Conservation (phyloP, 2,888 invertebrate genomes). For the Ctenicera cuprea region DNA sequence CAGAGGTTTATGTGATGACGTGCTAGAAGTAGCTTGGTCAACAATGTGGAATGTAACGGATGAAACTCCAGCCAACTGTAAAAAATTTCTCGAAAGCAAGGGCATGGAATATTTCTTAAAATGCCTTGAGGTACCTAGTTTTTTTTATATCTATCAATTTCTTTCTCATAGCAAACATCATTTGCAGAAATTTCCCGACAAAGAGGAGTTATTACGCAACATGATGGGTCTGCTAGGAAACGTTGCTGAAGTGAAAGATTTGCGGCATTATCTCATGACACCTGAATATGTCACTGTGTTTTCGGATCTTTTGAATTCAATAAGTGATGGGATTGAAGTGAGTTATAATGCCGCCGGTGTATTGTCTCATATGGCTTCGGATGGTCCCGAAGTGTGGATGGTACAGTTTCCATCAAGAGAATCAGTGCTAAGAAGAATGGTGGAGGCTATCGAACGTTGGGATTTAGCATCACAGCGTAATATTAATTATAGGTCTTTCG, state of each 20-base stretch:
- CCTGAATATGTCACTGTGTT: slow-evolving; percentile 90
- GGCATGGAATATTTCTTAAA: slow-evolving; percentile 94
- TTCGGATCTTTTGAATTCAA: slow-evolving; percentile 87
- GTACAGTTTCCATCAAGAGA: slow-evolving; percentile 82
- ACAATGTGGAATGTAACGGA: slow-evolving; percentile 99
- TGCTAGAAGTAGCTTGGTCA: slow-evolving; percentile 98
- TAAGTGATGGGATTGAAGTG: slow-evolving; percentile 96
- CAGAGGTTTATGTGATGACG: slow-evolving; percentile 91
- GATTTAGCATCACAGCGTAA: slow-evolving; percentile 90
- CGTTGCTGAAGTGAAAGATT: slow-evolving; percentile 92
- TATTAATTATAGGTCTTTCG: slow-evolving; percentile 97
- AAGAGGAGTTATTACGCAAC: slow-evolving; percentile 93
- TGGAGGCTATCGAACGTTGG: slow-evolving; percentile 91
- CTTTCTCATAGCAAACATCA: no score
- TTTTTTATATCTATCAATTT: no score
- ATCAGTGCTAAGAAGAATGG: slow-evolving; percentile 84
- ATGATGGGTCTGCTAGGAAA: slow-evolving; percentile 99
- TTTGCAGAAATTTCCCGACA: slow-evolving; percentile 87
- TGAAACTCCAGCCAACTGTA: slow-evolving; percentile 96
- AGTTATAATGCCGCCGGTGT: slow-evolving; percentile 98
- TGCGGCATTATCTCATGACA: slow-evolving; percentile 90
- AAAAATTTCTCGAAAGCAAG: slow-evolving; percentile 88
- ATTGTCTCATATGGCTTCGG: slow-evolving; percentile 95
- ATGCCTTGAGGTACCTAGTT: slow-evolving; percentile 84
- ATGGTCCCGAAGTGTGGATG: slow-evolving; percentile 90